Evolutionary conservation across 1,140 invertebrate species (phyloP), one percentile per base, ranked within the genome.

Genomic region (Aphaenogaster floridana): DNA sequence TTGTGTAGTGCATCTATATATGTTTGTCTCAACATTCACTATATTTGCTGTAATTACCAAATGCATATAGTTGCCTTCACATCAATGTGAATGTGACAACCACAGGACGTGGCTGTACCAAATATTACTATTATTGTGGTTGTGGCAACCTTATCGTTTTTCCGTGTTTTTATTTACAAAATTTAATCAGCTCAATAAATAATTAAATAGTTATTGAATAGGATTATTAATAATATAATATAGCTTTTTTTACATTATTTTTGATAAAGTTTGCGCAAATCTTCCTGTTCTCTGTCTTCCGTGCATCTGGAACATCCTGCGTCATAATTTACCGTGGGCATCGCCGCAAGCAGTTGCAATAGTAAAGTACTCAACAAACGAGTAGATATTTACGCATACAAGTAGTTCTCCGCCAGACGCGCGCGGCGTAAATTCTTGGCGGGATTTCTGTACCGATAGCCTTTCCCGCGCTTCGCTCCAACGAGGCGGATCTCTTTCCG

Each of bases 401-500:
- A n/a, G 36, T 34, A 50, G 45, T 39, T 21, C 45, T 79, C 21
- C 34, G 45, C n/a, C 13, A 80, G 63, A 72, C 68, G 80, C 68
- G 69, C 68, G 17, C 42, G 68, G 69, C 80, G 54, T 84, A 84
- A 84, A 84, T 84, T 76, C 80, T 36, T 39, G 80, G 4, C n/a
- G 54, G 80, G 69, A 74, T 84, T 84, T 84, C 80, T 74, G 69
- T 83, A 63, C 80, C 80, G 69, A 84, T 89, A 63, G 78, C 52
- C 76, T 84, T 87, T 79, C 85, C 66, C 89, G 88, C 86, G 89
- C 85, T 86, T 36, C 71, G 85, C 89, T 87, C 88, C 88, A 90
- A 72, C 88, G 89, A 87, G 88, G 80, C 89, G 88, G 89, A 90
- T 90, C 89, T 78, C 88, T 90, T 90, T 90, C 89, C 89, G 89